Percentiles rank a stretch among this genome's conserved stretches.
These are phyloP conservation scores for Odontocolon sp. DNA, from an alignment of 2,888 invertebrate species.

Conservation along the genomic window DNA sequence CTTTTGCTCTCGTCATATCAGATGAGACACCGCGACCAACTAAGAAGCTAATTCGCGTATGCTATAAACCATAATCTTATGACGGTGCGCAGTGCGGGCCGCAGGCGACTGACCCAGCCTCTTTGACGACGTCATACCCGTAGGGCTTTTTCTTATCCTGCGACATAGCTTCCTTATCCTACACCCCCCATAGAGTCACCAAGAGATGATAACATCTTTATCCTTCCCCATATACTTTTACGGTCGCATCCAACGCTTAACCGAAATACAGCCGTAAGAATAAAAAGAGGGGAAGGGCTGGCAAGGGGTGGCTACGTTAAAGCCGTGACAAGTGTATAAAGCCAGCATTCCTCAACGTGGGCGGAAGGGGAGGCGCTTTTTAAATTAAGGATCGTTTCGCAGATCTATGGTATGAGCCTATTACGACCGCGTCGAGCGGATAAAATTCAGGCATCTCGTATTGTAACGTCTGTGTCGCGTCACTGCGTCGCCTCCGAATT, in stretches of 20 bases:
- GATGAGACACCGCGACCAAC: slow-evolving; percentile 65
- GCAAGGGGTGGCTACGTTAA: not conserved
- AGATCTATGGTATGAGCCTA: slow-evolving; percentile 63
- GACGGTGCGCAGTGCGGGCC: slow-evolving; percentile 58
- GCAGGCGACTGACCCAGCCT: slow-evolving; percentile 24
- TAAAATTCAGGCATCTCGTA: slow-evolving; percentile 61
- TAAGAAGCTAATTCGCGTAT: slow-evolving; percentile 72
- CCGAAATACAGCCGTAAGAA: slow-evolving; percentile 74
- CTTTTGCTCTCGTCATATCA: slow-evolving; percentile 52
- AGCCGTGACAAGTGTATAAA: not conserved
- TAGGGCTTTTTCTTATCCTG: slow-evolving; percentile 48
- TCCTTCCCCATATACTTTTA: slow-evolving; percentile 78
- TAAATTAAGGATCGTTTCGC: slow-evolving; percentile 74
- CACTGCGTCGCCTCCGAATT: not conserved
- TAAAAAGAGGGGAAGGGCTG: not conserved
- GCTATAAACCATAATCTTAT: slow-evolving; percentile 74
- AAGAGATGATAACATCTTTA: slow-evolving; percentile 77
- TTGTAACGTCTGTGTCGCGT: slow-evolving; percentile 3
- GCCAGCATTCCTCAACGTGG: too few relatives aligned
- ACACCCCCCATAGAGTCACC: slow-evolving; percentile 42
- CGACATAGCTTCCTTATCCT: not conserved
- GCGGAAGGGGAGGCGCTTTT: not conserved
- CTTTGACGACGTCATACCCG: slow-evolving; percentile 20
- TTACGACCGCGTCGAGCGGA: slow-evolving; percentile 56
- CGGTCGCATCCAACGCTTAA: slow-evolving; percentile 71